Base-by-base conservation (phyloP, 1,140 invertebrate species). In the Dendroctonus valens region DNA sequence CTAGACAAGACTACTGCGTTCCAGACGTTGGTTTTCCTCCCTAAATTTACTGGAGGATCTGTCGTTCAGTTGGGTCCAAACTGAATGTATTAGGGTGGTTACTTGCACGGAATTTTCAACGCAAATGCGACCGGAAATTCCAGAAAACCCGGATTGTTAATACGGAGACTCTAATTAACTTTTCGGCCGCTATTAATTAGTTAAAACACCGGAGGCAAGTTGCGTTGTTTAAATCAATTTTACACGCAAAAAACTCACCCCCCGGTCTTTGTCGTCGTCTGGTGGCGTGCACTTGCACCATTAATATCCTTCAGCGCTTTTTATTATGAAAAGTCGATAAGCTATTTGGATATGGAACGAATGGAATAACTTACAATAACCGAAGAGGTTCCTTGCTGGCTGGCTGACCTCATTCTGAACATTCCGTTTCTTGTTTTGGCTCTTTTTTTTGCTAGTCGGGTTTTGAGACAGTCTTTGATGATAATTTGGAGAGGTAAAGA, bases 21-120 rank as follows among this genome's bases (percentile, higher is more conserved):
- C 46, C 41, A 58, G 55, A 58, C 55, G 55, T 58, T 58, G 55
- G 55, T 58, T 58, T 58, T 58, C 41, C 38, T 14, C 41, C 46
- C 26, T 26, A 26, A 58, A 58, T 58, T 58, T 58, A 58, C 41
- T 58, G 55, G 55, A 58, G 55, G 55, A 58, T 46, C 55, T 58
- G 55, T 58, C 55, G 46, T 42, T 58, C 46, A 41, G 39, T 40
- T 15, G 53, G 11, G 26, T 40, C 38, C 26, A 26, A 26, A 26
- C 26, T 26, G 1, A 26, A 26, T 26, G 26, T 26, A 26, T 3
- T 26, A 26, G 26, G 3, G 26, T 26, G 26, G 26, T 26, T 26
- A 26, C 3, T 26, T 26, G 26, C 26, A 26, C 26, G 3, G 26
- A 26, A 26, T 26, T 26, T 26, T 1, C 26, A 26, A 26, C 26